Conservation (phyloP, 2,113 vertebrate species). For the Muntiacus reevesi region DNA sequence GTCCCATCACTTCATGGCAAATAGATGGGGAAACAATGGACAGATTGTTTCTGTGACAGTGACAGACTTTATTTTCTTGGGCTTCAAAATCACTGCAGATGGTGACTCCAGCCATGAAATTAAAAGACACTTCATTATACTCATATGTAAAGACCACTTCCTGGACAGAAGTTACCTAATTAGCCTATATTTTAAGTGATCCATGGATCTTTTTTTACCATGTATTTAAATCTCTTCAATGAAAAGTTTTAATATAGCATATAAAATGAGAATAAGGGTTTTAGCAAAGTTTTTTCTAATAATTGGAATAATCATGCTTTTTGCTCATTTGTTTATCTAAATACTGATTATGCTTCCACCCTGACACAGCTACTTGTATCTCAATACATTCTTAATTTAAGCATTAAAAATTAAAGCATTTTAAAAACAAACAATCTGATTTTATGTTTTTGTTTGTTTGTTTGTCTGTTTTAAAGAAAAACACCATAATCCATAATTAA, state of each 20-base stretch:
- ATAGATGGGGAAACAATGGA: too few species aligned
- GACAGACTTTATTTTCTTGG: too few species aligned
- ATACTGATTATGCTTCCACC: neutral
- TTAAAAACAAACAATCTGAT: constrained; percentile 39
- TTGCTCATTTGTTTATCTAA: constrained; percentile 1
- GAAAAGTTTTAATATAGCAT: neutral
- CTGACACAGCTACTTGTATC: neutral
- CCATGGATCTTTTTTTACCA: neutral
- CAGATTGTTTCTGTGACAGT: too few species aligned
- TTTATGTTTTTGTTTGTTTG: neutral
- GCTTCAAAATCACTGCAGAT: too few species aligned
- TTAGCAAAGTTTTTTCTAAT: neutral
- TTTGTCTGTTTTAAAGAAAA: neutral
- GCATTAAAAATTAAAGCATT: constrained; percentile 9
- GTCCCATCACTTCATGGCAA: too few species aligned
- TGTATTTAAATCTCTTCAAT: neutral
- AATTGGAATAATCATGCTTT: neutral
- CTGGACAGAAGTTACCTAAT: neutral
- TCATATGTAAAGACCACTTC: neutral
- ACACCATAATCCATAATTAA: constrained; percentile 35
- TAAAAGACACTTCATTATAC: neutral
- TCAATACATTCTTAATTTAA: constrained; percentile 19
- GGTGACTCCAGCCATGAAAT: too few species aligned
- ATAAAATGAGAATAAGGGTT: neutral
- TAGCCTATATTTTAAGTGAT: neutral